Evolutionary conservation across 2,113 vertebrate species (phyloP).

Genomic region (Eolophus roseicapilla): DNA sequence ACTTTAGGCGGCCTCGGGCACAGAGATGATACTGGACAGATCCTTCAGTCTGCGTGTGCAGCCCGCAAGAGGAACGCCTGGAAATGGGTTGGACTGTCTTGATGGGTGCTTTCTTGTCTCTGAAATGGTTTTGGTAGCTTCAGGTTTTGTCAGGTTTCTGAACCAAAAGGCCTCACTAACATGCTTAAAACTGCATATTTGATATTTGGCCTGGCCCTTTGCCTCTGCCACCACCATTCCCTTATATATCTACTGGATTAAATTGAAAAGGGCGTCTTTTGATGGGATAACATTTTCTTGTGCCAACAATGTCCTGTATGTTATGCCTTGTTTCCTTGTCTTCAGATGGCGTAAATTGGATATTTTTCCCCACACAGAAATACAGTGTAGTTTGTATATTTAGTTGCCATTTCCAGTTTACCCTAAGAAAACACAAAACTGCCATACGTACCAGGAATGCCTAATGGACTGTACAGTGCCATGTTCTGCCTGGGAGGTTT

Average conservation of each 20-base stretch:
- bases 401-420: conserved; percentile 28
- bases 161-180: conserved; percentile 5
- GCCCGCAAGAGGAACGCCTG: conserved; percentile 47
- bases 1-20: conserved; percentile 77
- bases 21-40: conserved; percentile 44
- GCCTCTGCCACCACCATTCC: background rate
- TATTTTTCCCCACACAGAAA: background rate
- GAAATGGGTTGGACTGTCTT: conserved; percentile 46
- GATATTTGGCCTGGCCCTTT: background rate
- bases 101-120: conserved; percentile 9
- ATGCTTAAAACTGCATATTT: background rate
- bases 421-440: background rate
- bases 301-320: background rate
- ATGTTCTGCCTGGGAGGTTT: conserved; percentile 28
- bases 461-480: conserved; percentile 18
- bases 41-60: conserved; percentile 43
- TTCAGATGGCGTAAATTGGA: background rate
- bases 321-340: conserved; percentile 28
- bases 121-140: conserved; percentile 16
- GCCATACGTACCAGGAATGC: background rate
- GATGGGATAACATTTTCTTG: background rate
- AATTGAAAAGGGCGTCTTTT: background rate
- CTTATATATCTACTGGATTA: background rate
- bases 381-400: background rate
- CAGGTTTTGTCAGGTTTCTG: background rate